Base-by-base conservation (phyloP, 2,113 vertebrate species). In the Malurus cyaneus region DNA sequence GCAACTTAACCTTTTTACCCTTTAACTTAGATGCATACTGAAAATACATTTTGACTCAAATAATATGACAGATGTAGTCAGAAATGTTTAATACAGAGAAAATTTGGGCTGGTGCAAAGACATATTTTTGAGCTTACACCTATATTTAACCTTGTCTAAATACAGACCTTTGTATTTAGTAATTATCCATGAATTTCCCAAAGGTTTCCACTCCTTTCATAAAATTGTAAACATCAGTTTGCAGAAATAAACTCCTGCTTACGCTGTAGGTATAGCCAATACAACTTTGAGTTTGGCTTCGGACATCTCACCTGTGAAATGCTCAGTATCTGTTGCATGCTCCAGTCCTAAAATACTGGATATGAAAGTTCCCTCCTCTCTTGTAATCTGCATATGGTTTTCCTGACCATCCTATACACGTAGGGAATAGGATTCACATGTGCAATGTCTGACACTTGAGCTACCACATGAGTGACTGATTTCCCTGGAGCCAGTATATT, bases 71-170 rank as follows among this genome's bases (percentile, higher is more conserved):
- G 73, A 69, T 62, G 32, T 59, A 85, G 53, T 80, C 74, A 94
- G 59, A 94, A 91, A 44, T 39, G 4, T 87, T 81, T 89, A 85
- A 57, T 72, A 79, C 18, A 28, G 61, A 78, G 60, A 92, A 93
- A 96, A 93, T 83, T 64, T 74, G 52, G 52, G 21, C 70, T 66
- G 72, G 25, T 92, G 57, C 42, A 86, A 78, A 86, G 82, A 73
- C 11, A 11, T 18, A 57, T 80, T 92, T 96, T 80, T 94, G 62
- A 92, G 25, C 70, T 90, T 74, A 90, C 32, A 93, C 82, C 52
- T 83, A 82, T 92, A 95, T 91, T 96, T 92, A 95, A 93, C 93
- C 79, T 89, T 93, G 89, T 94, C 79, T 90, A 88, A 86, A 90
- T 80, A 70, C 47, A 94, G 88, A 92, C 64, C 56, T 76, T 70